Conservation (phyloP, 2,113 vertebrate genomes). For the Myanophis thanlyinensis region DNA sequence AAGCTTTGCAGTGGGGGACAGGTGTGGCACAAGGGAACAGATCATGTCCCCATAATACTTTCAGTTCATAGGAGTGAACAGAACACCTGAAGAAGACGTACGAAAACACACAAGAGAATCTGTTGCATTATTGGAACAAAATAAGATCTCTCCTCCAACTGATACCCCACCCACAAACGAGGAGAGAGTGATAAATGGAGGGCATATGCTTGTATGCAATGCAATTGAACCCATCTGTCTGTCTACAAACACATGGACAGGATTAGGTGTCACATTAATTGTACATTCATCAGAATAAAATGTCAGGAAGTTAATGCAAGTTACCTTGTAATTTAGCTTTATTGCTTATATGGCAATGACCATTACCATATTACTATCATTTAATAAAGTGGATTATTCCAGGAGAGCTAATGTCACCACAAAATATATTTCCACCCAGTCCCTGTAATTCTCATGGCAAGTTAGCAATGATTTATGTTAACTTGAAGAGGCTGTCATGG, state of each 20-base stretch:
- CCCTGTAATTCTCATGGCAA: constrained; percentile 45
- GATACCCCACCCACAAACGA: constrained; percentile 5
- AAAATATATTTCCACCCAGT: constrained; percentile 43
- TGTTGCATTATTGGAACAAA: background rate
- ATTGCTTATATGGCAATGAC: constrained; percentile 45
- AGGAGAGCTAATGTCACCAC: constrained; percentile 49
- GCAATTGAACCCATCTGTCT: constrained; percentile 48
- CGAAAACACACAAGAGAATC: background rate
- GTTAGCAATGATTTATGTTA: background rate
- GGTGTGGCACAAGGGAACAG: background rate
- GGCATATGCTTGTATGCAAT: constrained; percentile 20
- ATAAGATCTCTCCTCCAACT: background rate
- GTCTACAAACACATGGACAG: constrained; percentile 47
- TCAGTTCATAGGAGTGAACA: background rate
- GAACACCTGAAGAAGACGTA: background rate
- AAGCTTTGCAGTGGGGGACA: background rate
- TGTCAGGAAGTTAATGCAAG: constrained; percentile 59
- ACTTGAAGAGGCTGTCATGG: constrained; percentile 11
- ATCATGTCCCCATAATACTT: background rate
- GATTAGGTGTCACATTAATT: constrained; percentile 59
- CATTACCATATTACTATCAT: constrained; percentile 45
- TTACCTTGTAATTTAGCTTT: constrained; percentile 62
- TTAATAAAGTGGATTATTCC: constrained; percentile 56
- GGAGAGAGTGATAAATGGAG: constrained; percentile 45
- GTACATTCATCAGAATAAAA: constrained; percentile 65